Evolutionary conservation across 30 jellyfish, hydroid and myxozoan species (phyloP), one percentile per base, ranked within the genome.

Genomic region (Pelagia noctiluca): DNA sequence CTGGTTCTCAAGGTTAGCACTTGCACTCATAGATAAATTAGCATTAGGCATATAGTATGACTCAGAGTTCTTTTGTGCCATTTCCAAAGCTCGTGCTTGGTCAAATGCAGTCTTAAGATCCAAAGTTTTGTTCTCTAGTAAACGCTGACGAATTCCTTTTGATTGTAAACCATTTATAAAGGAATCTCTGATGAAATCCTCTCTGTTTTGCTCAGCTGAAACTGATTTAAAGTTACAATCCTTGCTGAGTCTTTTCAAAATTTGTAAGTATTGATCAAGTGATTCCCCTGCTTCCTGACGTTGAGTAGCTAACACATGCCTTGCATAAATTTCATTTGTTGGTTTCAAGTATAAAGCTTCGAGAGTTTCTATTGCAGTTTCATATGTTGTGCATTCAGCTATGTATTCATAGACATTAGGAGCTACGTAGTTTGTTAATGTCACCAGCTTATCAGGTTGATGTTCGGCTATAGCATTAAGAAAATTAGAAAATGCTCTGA

Each of bases 131-230:
- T 73, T 88, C 47, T 79, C 97, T 23, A 80, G 88, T 19, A 88
- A 63, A 10, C 97, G 25, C 82, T 88, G 93, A 10, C 94, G 84
- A 35, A 88, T 68, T 13, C 21, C 48, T 19, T 36, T 38, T 18
- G 97, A 88, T 4, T 28, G 65, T 3, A 78, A 60, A 21, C 97
- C 93, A 30, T 46, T 78, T 5, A 88, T 88, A 26, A 88, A 88
- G 30, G 97, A 68, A 68, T 88, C 97, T 42, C 97, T 36, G 19
- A 88, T 53, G 21, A 12, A 31, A 23, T 67, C 97, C 25, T 78
- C 83, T 3, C 85, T 34, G 86, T 88, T 66, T 22, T 80, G 36
- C 36, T 36, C 68, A 26, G 97, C 97, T 1, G 50, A 64, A 21
- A 77, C 88, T 49, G 87, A 13, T 26, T 38, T 30, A 71, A 88